Evolutionary conservation across 2,888 invertebrate species (phyloP).

Genomic region (Cheilosia soror): DNA sequence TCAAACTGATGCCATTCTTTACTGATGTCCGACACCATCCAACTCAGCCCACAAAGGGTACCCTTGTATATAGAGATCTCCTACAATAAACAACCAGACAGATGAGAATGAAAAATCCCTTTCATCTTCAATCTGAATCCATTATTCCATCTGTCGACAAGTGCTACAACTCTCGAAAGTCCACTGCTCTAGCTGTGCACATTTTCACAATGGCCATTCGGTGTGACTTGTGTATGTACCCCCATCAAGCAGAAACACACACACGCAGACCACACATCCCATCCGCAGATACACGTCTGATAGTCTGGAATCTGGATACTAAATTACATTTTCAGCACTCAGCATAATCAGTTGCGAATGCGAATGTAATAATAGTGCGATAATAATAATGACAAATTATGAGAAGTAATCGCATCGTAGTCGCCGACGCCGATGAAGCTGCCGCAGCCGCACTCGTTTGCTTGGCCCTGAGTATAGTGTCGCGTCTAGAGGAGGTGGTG

Average conservation of each 20-base stretch:
- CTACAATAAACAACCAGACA: constrained; percentile 32
- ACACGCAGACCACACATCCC: neutral
- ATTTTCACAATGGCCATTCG: constrained; percentile 15
- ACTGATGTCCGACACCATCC: neutral
- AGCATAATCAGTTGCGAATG: constrained; percentile 76
- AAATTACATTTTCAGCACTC: constrained; percentile 77
- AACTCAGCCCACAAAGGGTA: neutral
- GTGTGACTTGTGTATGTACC: neutral
- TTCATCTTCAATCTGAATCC: constrained; percentile 62
- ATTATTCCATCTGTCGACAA: constrained; percentile 70
- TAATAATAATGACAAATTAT: constrained; percentile 77
- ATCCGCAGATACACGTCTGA: constrained; percentile 52
- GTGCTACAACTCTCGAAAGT: constrained; percentile 55
- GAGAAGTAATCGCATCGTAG: constrained; percentile 68
- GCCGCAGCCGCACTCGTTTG: constrained; percentile 36
- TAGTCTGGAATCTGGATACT: constrained; percentile 72
- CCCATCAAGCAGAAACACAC: constrained; percentile 5
- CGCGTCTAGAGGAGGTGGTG: constrained; percentile 30
- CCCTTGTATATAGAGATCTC: neutral
- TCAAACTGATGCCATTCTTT: neutral
- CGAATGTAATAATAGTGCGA: constrained; percentile 77
- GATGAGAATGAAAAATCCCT: constrained; percentile 52
- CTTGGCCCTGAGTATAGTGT: constrained; percentile 19
- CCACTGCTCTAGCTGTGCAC: constrained; percentile 45
- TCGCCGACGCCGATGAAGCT: constrained; percentile 21